A percentile compares a stretch with the other conserved stretches of the same genome.
phyloP scores from a whole-genome alignment of 2,888 invertebrate species.

The Eupithecia subfuscata region DNA sequence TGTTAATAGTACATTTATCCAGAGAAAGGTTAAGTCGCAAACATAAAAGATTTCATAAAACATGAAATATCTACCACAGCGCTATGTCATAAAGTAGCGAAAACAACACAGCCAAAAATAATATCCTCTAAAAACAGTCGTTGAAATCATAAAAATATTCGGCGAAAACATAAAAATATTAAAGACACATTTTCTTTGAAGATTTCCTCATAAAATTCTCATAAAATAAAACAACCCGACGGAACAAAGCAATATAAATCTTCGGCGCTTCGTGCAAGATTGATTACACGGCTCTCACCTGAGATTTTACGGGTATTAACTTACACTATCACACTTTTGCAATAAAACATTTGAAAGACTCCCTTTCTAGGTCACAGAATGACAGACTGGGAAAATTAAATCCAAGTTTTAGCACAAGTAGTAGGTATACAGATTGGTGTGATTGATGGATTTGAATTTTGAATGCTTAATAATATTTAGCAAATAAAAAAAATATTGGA shows the following conservation, averaged over 20 bases:
- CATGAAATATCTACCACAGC: not conserved
- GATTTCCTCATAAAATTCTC: conserved; percentile 10
- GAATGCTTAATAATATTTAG: no score
- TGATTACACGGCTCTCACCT: not conserved
- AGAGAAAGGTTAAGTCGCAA: not conserved
- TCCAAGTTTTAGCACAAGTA: no score
- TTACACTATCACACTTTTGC: not conserved
- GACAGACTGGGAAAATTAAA: no score
- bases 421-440: no score
- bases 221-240: not conserved
- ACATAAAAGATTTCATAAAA: conserved; percentile 4
- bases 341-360: conserved; percentile 6
- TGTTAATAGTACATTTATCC: not conserved
- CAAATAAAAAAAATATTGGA: no score
- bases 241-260: conserved; percentile 1
- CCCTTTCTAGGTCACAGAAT: not conserved
- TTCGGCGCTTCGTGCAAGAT: conserved; percentile 1
- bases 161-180: conserved; percentile 16
- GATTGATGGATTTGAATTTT: no score
- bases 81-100: not conserved
- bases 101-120: not conserved
- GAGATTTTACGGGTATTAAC: not conserved
- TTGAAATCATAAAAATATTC: conserved; percentile 13
- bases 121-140: not conserved
- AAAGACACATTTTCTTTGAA: conserved; percentile 15